A percentile compares a stretch with the other conserved stretches of the same genome.
These are phyloP conservation scores for Psilanteris sp. DNA, from an alignment of 1,140 invertebrate genomes.

Conservation along the genomic window DNA sequence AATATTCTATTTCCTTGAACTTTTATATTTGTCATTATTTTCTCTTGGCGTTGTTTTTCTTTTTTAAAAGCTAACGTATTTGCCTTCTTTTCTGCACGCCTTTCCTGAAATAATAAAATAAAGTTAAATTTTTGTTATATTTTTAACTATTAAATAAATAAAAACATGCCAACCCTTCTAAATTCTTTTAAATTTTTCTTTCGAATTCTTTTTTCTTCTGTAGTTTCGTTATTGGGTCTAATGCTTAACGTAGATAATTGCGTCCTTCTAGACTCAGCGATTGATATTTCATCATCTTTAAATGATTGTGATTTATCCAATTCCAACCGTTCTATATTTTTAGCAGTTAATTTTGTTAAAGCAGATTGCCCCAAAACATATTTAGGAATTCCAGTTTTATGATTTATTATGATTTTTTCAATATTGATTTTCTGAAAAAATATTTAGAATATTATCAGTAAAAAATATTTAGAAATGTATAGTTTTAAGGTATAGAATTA, in stretches of 20 bases:
- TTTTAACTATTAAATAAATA: neutral
- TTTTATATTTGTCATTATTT: slow-evolving; percentile 88
- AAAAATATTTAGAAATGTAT: no score
- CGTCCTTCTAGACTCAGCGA: slow-evolving; percentile 85
- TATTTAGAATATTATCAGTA: no score
- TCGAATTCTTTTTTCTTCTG: slow-evolving; percentile 89
- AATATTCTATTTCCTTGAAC: slow-evolving; percentile 86
- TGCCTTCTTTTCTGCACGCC: slow-evolving; percentile 91
- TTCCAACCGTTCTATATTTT: slow-evolving; percentile 85
- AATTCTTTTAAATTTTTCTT: slow-evolving; percentile 92
- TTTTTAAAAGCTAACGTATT: slow-evolving; percentile 93
- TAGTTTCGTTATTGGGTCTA: slow-evolving; percentile 89
- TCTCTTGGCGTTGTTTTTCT: slow-evolving; percentile 90
- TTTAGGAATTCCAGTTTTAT: slow-evolving; percentile 87
- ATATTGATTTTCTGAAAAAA: slow-evolving; percentile 72
- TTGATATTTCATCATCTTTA: slow-evolving; percentile 77
- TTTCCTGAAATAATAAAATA: slow-evolving; percentile 80
- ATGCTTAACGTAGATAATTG: slow-evolving; percentile 86
- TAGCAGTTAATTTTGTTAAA: slow-evolving; percentile 84
- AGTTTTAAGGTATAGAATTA: no score
- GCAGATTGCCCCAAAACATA: slow-evolving; percentile 81
- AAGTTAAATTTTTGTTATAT: slow-evolving; percentile 1
- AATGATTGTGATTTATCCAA: slow-evolving; percentile 76
- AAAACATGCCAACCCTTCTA: slow-evolving; percentile 75
- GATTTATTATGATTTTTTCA: slow-evolving; percentile 85